A percentile compares a stretch with the other conserved stretches of the same genome.
Conservation (phyloP, 2,113 vertebrate genomes). For the Neoarius graeffei region DNA sequence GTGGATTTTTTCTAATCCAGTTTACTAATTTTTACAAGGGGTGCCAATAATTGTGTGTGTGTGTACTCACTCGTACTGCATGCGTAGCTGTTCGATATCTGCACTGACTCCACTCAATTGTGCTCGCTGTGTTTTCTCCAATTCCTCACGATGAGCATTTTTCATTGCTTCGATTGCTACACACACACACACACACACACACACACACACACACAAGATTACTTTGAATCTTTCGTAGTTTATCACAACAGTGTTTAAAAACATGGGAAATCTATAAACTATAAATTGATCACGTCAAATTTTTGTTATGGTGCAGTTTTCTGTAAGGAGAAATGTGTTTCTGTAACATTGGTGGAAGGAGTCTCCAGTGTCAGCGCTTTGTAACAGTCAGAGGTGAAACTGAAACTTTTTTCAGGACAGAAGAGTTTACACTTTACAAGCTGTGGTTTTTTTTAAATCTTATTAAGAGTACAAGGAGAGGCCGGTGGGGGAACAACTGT, state of each 20-base stretch:
- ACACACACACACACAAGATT: not conserved
- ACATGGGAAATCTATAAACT: not conserved
- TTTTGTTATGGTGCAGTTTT: not conserved
- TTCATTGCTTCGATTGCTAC: constrained; percentile 98
- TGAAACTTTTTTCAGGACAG: not conserved
- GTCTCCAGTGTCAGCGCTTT: not conserved
- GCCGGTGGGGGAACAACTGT: not conserved
- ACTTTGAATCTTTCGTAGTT: not conserved
- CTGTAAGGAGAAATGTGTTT: not conserved
- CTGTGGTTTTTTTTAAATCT: too few relatives aligned
- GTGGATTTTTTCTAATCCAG: too few relatives aligned
- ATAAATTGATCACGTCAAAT: not conserved
- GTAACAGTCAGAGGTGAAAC: not conserved
- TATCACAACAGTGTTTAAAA: not conserved
- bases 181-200: constrained; percentile 29
- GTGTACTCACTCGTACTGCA: constrained; percentile 86
- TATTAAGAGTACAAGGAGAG: too few relatives aligned
- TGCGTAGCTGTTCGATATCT: constrained; percentile 86
- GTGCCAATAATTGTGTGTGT: not conserved
- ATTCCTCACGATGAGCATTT: constrained; percentile 92
- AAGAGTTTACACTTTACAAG: not conserved
- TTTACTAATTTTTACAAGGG: too few relatives aligned
- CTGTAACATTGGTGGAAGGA: not conserved
- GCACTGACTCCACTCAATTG: constrained; percentile 89
- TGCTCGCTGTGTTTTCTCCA: constrained; percentile 91